Percentiles rank a stretch among this genome's conserved stretches.
Evolutionary conservation across 2,888 invertebrate genomes (phyloP).

Genomic region (Eupithecia abbreviata): DNA sequence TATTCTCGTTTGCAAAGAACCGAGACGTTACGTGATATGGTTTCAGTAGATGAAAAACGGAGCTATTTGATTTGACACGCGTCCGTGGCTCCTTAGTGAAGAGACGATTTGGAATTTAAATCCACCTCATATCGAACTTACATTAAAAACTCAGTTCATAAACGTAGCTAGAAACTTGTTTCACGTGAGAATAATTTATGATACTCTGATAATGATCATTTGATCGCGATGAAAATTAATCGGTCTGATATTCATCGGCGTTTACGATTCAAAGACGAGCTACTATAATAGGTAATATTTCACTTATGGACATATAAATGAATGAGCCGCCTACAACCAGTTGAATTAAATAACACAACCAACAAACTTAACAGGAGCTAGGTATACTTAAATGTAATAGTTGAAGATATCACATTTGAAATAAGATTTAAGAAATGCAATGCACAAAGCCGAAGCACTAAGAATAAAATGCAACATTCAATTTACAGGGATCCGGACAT

Average conservation of each 20-base stretch:
- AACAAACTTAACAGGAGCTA: not conserved
- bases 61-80: slow-evolving; percentile 57
- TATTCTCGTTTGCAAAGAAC: slow-evolving; percentile 57
- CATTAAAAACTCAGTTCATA: slow-evolving; percentile 64
- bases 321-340: not conserved
- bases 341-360: slow-evolving; percentile 3
- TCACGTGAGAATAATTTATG: slow-evolving; percentile 12
- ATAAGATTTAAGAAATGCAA: not conserved
- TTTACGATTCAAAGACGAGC: slow-evolving; percentile 26
- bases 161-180: slow-evolving; percentile 62
- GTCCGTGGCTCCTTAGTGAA: slow-evolving; percentile 47
- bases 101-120: slow-evolving; percentile 61
- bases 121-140: slow-evolving; percentile 57
- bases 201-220: slow-evolving; percentile 30
- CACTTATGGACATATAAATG: slow-evolving; percentile 20
- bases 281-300: slow-evolving; percentile 17
- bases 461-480: slow-evolving; percentile 9
- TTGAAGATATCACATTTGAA: not conserved
- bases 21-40: slow-evolving; percentile 61
- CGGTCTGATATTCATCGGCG: slow-evolving; percentile 14
- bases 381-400: not conserved
- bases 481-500: slow-evolving; percentile 93
- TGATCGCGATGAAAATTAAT: slow-evolving; percentile 35
- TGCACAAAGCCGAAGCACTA: not conserved
- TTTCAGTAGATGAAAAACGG: slow-evolving; percentile 55